A percentile compares a stretch with the other conserved stretches of the same genome.
phyloP scores from a whole-genome alignment of 2,888 invertebrate species.

The Carpatolechia fugitivella region DNA sequence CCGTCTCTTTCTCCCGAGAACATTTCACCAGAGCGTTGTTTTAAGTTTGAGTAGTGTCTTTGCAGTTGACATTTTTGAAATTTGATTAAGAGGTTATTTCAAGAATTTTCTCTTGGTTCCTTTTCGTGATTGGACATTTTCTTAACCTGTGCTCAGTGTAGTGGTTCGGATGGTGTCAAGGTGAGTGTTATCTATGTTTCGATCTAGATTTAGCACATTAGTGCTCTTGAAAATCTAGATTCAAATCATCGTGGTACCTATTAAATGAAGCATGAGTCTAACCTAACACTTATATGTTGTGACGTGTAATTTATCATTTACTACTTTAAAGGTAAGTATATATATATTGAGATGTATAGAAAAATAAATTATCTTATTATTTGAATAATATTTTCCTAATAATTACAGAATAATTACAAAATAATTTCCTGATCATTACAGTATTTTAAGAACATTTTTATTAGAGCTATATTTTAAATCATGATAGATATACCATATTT shows the following conservation, averaged over 20 bases:
- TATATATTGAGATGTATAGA: too few species aligned
- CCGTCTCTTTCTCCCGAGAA: slow-evolving; percentile 44
- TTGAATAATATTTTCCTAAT: too few species aligned
- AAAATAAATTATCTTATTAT: too few species aligned
- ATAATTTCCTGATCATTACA: too few species aligned
- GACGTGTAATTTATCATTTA: too few species aligned
- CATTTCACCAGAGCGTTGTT: slow-evolving; percentile 7
- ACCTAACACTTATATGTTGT: too few species aligned
- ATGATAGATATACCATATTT: too few species aligned
- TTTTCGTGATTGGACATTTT: background rate
- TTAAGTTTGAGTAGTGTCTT: background rate
- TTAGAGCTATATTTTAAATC: too few species aligned
- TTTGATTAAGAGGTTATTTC: slow-evolving; percentile 5
- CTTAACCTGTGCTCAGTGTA: background rate
- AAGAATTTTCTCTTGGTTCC: background rate
- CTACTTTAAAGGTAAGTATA: too few species aligned
- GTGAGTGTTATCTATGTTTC: background rate
- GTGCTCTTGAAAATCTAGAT: slow-evolving; percentile 1
- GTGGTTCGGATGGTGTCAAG: background rate
- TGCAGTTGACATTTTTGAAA: slow-evolving; percentile 2
- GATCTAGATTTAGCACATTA: background rate
- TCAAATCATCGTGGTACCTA: background rate
- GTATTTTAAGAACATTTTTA: too few species aligned
- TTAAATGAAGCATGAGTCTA: background rate
- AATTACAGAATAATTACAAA: too few species aligned